Percentiles rank a stretch among this genome's conserved stretches.
phyloP scores from a whole-genome alignment of 2,888 invertebrate species.

The Coecobrya sp. region DNA sequence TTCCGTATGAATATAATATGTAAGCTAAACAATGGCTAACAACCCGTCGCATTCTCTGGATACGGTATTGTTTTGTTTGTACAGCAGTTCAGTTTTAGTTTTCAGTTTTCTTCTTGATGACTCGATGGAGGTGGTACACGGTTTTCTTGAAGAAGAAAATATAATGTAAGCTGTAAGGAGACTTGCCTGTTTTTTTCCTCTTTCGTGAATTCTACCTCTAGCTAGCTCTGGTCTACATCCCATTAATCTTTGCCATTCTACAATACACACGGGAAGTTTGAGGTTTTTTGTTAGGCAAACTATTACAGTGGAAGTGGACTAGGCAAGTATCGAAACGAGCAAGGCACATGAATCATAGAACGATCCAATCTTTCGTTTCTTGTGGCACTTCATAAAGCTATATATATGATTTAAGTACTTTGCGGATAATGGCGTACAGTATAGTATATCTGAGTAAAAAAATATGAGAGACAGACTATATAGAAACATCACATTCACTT shows the following conservation, averaged over 20 bases:
- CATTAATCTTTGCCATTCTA: constrained; percentile 85
- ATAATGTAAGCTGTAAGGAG: constrained; percentile 25
- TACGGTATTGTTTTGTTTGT: constrained; percentile 11
- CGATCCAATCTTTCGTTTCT: constrained; percentile 56
- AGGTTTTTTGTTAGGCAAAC: constrained; percentile 21
- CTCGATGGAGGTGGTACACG: background rate
- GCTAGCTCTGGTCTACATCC: constrained; percentile 52
- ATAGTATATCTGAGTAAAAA: background rate
- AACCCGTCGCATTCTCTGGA: background rate
- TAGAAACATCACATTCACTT: constrained; percentile 15
- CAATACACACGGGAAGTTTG: constrained; percentile 74
- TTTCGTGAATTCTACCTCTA: constrained; percentile 6
- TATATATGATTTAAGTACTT: constrained; percentile 32
- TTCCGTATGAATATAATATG: constrained; percentile 18
- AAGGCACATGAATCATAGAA: constrained; percentile 75
- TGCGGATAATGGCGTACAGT: background rate
- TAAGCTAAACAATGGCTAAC: constrained; percentile 9
- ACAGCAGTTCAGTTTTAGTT: background rate
- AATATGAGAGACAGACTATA: background rate
- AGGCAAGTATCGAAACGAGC: background rate
- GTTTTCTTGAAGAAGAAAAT: constrained; percentile 19
- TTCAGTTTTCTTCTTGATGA: background rate
- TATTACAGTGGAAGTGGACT: constrained; percentile 6
- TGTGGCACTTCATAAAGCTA: constrained; percentile 44
- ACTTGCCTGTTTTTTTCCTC: background rate